A percentile compares a stretch with the other conserved stretches of the same genome.
Conservation (phyloP, 2,113 vertebrate species). For the Periophthalmodon schlosseri region DNA sequence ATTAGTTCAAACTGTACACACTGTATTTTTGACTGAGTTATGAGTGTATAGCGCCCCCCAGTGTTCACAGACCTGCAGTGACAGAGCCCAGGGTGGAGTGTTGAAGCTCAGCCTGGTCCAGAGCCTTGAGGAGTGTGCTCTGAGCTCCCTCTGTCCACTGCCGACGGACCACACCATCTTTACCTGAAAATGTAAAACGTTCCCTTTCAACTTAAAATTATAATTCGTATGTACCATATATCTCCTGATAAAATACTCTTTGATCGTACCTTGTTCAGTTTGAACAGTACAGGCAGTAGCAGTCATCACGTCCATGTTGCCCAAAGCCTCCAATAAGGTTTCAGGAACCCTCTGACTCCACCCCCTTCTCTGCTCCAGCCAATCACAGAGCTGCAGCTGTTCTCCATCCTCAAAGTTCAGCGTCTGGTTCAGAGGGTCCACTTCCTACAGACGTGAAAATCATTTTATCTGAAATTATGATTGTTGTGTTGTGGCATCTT, state of each 20-base stretch:
- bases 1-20: too few species aligned
- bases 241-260: too few species aligned
- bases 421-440: slow-evolving; percentile 71
- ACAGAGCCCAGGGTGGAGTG: slow-evolving; percentile 37
- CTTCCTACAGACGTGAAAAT: slow-evolving; percentile 60
- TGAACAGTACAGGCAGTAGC: slow-evolving; percentile 29
- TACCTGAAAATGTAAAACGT: slow-evolving; percentile 16
- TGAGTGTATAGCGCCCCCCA: not conserved
- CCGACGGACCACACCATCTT: slow-evolving; percentile 57
- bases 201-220: too few species aligned
- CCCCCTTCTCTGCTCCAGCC: slow-evolving; percentile 41
- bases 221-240: too few species aligned
- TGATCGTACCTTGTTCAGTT: slow-evolving; percentile 48
- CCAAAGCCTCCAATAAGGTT: slow-evolving; percentile 78
- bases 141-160: slow-evolving; percentile 75
- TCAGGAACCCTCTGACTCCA: slow-evolving; percentile 76
- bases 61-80: slow-evolving; percentile 40
- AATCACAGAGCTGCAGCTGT: slow-evolving; percentile 66
- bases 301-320: slow-evolving; percentile 68
- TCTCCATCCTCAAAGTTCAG: slow-evolving; percentile 73
- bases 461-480: not conserved
- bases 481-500: too few species aligned
- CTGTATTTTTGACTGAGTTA: not conserved
- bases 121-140: slow-evolving; percentile 74
- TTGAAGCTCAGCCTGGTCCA: slow-evolving; percentile 72